A percentile compares a stretch with the other conserved stretches of the same genome.
These are phyloP conservation scores for Odontothrips loti DNA, from an alignment of 2,888 invertebrate species.

Conservation along the genomic window DNA sequence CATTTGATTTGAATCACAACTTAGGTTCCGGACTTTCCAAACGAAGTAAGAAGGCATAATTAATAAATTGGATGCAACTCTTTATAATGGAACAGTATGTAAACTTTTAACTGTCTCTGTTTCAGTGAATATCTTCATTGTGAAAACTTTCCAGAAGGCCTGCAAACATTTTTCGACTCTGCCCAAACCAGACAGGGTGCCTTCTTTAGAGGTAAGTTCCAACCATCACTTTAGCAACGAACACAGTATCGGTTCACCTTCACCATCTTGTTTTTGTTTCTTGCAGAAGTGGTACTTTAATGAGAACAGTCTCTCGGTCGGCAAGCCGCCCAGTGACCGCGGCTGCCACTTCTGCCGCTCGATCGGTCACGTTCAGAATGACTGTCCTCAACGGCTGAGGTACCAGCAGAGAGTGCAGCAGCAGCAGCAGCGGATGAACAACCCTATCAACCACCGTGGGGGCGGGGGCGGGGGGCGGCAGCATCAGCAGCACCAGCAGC, in stretches of 20 bases:
- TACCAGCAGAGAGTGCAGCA: not conserved
- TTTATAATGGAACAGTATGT: not conserved
- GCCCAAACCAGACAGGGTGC: conserved; percentile 22
- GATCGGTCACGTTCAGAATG: conserved; percentile 52
- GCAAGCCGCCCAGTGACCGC: conserved; percentile 51
- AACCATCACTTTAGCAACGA: conserved; percentile 10
- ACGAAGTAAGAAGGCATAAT: conserved; percentile 46
- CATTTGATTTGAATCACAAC: conserved; percentile 57
- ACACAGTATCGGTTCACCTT: not conserved
- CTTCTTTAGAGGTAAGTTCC: conserved; percentile 32
- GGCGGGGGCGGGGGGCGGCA: not conserved
- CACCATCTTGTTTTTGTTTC: conserved; percentile 17
- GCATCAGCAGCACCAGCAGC: not conserved
- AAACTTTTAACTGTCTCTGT: conserved; percentile 24
- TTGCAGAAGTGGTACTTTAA: conserved; percentile 41
- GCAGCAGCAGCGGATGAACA: not conserved
- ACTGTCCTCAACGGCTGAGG: conserved; percentile 45
- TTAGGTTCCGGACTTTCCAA: conserved; percentile 53
- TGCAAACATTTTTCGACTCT: conserved; percentile 33
- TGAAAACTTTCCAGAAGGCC: conserved; percentile 36
- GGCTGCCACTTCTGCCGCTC: conserved; percentile 53
- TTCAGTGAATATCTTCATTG: conserved; percentile 48
- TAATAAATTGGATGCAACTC: not conserved
- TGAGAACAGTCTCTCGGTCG: conserved; percentile 44
- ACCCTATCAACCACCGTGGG: no score